phyloP scores from a whole-genome alignment of 1,140 invertebrate genomes.

The Drosophila setifemur region DNA sequence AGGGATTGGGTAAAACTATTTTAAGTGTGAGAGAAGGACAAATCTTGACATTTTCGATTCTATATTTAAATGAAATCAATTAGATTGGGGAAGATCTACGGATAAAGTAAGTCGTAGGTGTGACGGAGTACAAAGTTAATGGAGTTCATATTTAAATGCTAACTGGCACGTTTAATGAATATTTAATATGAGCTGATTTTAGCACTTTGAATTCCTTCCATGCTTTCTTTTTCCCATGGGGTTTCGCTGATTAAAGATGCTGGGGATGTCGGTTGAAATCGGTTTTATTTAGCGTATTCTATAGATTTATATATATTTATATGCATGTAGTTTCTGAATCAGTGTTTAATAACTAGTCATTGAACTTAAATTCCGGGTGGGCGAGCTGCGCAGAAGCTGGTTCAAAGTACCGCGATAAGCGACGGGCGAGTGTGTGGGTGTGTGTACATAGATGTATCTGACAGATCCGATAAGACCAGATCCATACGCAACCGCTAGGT shows the following conservation, averaged over 20 bases:
- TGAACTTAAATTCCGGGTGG: conserved; percentile 35
- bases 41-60: no score
- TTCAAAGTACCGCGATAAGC: conserved; percentile 43
- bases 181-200: no score
- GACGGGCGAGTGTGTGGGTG: conserved; percentile 11
- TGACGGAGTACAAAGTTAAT: no score
- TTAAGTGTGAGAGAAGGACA: no score
- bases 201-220: neutral
- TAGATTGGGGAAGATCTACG: no score
- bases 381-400: conserved; percentile 39
- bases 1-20: no score
- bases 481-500: conserved; percentile 46
- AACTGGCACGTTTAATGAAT: no score
- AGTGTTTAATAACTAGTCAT: conserved; percentile 36
- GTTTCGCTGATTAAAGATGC: neutral
- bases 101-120: no score
- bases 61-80: no score
- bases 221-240: neutral
- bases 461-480: conserved; percentile 15
- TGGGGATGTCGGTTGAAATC: conserved; percentile 37
- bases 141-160: no score
- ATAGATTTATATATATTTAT: conserved; percentile 26
- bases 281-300: conserved; percentile 60
- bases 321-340: conserved; percentile 19
- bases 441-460: conserved; percentile 7